These are phyloP conservation scores for Noctua janthe DNA, from an alignment of 2,888 invertebrate species.

Conservation along the genomic window DNA sequence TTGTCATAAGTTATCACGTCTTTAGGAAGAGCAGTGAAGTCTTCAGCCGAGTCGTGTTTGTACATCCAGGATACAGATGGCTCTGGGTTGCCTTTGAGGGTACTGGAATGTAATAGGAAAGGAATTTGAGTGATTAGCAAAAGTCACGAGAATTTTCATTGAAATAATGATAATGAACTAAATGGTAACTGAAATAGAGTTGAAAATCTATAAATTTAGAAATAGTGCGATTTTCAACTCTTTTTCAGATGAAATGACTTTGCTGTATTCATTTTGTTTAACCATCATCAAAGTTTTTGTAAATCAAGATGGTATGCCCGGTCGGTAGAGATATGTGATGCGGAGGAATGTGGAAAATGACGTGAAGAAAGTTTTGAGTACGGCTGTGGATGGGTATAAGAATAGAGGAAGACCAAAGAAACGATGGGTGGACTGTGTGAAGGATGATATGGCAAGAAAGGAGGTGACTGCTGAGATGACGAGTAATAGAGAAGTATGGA, in stretches of 20 bases:
- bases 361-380: too few species aligned
- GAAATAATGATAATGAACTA: neutral
- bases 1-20: constrained; percentile 59
- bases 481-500: neutral
- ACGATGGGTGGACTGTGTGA: neutral
- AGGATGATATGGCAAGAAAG: neutral
- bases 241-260: too few species aligned
- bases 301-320: too few species aligned
- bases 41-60: constrained; percentile 52
- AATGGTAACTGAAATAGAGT: neutral
- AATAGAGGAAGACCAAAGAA: neutral
- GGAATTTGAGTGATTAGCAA: too few species aligned
- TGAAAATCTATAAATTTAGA: neutral
- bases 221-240: neutral
- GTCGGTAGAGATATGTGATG: too few species aligned
- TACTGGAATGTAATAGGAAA: constrained; percentile 57
- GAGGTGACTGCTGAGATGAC: too few species aligned
- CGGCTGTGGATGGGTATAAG: neutral
- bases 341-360: too few species aligned
- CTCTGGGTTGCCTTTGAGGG: constrained; percentile 80
- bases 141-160: too few species aligned
- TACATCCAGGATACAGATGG: constrained; percentile 79
- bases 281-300: too few species aligned
- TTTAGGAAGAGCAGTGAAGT: constrained; percentile 66
- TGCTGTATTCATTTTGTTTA: too few species aligned